A percentile compares a stretch with the other conserved stretches of the same genome.
phyloP scores from a whole-genome alignment of 2,113 vertebrate species.

The Periophthalmus modestus region DNA sequence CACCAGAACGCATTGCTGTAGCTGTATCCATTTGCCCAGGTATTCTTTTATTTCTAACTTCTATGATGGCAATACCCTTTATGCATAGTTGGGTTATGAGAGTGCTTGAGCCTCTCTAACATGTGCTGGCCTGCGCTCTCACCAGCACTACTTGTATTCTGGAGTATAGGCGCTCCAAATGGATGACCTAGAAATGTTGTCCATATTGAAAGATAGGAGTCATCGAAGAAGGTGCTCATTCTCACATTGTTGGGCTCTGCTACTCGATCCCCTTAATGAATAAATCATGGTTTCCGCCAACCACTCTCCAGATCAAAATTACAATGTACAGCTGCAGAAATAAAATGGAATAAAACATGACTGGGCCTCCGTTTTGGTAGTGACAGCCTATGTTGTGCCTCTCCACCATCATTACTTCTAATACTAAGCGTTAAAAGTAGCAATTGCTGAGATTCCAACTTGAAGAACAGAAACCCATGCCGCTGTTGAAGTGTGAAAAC shows the following conservation, averaged over 20 bases:
- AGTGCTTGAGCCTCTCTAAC: conserved; percentile 59
- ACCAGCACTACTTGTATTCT: conserved; percentile 57
- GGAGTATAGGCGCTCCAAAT: conserved; percentile 59
- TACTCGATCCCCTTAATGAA: conserved; percentile 68
- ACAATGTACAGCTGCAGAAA: conserved; percentile 66
- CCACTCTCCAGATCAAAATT: conserved; percentile 68
- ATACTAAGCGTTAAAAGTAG: conserved; percentile 37
- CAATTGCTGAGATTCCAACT: conserved; percentile 29
- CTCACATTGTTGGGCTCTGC: conserved; percentile 61
- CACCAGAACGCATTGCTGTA: conserved; percentile 23
- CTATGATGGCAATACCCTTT: conserved; percentile 51
- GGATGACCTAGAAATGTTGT: conserved; percentile 70
- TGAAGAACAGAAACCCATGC: neutral
- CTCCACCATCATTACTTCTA: conserved; percentile 55
- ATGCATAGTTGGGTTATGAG: conserved; percentile 51
- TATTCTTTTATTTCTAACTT: conserved; percentile 34
- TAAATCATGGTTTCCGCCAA: conserved; percentile 70
- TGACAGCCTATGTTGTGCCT: conserved; percentile 55
- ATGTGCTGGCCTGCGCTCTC: conserved; percentile 57
- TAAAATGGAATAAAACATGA: conserved; percentile 76
- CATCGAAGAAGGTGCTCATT: conserved; percentile 69
- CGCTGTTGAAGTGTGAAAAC: conserved; percentile 26
- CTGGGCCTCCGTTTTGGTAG: conserved; percentile 50
- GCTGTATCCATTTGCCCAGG: conserved; percentile 20
- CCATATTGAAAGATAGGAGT: conserved; percentile 67